These are phyloP conservation scores for Brachionus paranguensis DNA, from an alignment of 1,140 invertebrate species.

Conservation along the genomic window DNA sequence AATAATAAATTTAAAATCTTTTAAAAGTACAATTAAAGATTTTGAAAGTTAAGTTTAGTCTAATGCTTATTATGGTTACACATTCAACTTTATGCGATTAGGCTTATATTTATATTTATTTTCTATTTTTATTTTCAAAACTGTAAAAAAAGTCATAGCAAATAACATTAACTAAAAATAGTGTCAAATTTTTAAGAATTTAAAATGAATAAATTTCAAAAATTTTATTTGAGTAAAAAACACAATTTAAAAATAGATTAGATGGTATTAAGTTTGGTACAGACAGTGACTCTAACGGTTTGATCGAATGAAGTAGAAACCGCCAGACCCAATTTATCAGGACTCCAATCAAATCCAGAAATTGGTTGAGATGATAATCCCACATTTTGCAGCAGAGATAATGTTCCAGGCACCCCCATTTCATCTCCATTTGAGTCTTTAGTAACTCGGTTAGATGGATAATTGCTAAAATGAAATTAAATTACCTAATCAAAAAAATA, in stretches of 20 bases:
- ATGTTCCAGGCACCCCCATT: constrained; percentile 68
- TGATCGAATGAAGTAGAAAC: constrained; percentile 88
- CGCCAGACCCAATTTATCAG: constrained; percentile 77
- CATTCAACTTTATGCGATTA: too few species aligned
- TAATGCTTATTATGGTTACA: too few species aligned
- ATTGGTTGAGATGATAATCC: constrained; percentile 80
- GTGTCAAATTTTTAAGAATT: too few species aligned
- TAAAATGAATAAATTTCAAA: neutral
- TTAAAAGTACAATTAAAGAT: too few species aligned
- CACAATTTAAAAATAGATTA: neutral
- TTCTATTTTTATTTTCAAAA: too few species aligned
- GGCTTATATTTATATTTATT: too few species aligned
- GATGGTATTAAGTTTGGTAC: constrained; percentile 73
- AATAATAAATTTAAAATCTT: too few species aligned
- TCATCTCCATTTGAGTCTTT: constrained; percentile 66
- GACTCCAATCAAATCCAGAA: constrained; percentile 80
- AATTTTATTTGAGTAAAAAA: neutral
- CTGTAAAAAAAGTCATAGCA: too few species aligned
- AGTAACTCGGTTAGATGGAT: constrained; percentile 69
- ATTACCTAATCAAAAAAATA: neutral
- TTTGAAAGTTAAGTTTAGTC: too few species aligned
- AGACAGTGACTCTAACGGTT: constrained; percentile 74
- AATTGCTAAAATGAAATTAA: constrained; percentile 61
- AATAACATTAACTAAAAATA: too few species aligned
- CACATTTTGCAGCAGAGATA: constrained; percentile 71